A percentile compares a stretch with the other conserved stretches of the same genome.
phyloP scores from a whole-genome alignment of 2,888 invertebrate genomes.

The Plagiodera versicolora region DNA sequence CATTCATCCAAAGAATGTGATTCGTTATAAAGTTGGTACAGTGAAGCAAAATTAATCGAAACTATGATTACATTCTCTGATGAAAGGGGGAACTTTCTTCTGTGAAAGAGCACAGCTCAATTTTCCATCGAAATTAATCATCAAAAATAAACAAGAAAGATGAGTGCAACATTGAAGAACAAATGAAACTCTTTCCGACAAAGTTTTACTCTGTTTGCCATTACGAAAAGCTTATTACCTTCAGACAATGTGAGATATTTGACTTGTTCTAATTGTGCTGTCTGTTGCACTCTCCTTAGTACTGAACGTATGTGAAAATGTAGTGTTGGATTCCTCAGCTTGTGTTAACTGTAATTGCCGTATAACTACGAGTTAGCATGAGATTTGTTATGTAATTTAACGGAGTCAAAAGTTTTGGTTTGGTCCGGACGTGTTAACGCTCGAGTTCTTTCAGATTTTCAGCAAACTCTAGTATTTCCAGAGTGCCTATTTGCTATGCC shows the following conservation, averaged over 20 bases:
- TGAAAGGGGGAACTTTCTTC: neutral
- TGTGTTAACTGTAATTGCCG: conserved; percentile 28
- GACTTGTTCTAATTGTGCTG: conserved; percentile 28
- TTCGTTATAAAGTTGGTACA: too few relatives aligned
- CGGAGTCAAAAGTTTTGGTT: conserved; percentile 20
- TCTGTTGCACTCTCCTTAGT: conserved; percentile 19
- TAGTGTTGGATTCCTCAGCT: conserved; percentile 29
- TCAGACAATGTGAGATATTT: conserved; percentile 23
- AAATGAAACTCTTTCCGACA: neutral
- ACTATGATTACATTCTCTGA: neutral
- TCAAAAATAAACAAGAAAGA: neutral
- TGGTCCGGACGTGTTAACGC: conserved; percentile 20
- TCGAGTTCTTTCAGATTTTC: conserved; percentile 14
- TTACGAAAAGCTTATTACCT: conserved; percentile 21
- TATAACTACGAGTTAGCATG: conserved; percentile 26
- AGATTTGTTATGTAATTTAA: conserved; percentile 34
- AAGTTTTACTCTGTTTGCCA: conserved; percentile 4
- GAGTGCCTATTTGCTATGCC: neutral
- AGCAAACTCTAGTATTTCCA: neutral
- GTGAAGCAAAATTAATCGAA: too few relatives aligned
- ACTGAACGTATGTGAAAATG: conserved; percentile 26
- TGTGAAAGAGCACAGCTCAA: neutral
- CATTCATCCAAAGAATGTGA: too few relatives aligned
- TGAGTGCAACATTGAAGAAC: neutral
- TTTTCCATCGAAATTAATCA: neutral